Evolutionary conservation across 2,888 invertebrate genomes (phyloP).

Genomic region (Acanthococcus lagerstroemiae): DNA sequence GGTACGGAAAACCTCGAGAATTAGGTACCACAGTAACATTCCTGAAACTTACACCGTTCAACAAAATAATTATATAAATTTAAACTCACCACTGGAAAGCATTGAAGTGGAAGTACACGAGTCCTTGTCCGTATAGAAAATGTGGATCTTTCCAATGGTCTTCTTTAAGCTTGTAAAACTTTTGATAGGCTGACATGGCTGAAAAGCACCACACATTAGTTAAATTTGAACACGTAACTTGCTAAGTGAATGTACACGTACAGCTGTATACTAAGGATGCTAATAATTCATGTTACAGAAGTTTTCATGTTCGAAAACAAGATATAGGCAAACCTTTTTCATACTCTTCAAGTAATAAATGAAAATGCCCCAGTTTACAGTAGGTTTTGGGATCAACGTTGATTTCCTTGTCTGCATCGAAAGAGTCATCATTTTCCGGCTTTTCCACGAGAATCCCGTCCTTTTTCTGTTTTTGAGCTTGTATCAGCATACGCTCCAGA

Average conservation of each 20-base stretch:
- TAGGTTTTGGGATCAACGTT: slow-evolving; percentile 82
- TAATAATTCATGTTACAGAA: too few relatives aligned
- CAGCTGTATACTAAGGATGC: background rate
- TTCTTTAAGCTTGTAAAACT: slow-evolving; percentile 63
- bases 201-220: slow-evolving; percentile 35
- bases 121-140: slow-evolving; percentile 87
- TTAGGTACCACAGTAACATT: too few relatives aligned
- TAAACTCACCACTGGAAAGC: slow-evolving; percentile 88
- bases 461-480: slow-evolving; percentile 56
- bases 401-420: slow-evolving; percentile 49
- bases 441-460: slow-evolving; percentile 33
- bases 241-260: background rate
- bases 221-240: background rate
- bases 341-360: slow-evolving; percentile 84
- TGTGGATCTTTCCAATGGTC: slow-evolving; percentile 82
- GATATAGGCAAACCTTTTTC: slow-evolving; percentile 65
- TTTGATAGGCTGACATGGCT: slow-evolving; percentile 97
- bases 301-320: background rate
- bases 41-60: too few relatives aligned
- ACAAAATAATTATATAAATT: background rate
- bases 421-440: slow-evolving; percentile 42
- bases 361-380: slow-evolving; percentile 91
- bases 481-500: slow-evolving; percentile 72
- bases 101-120: slow-evolving; percentile 94
- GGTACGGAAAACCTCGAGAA: too few relatives aligned